Evolutionary conservation across 1,140 invertebrate genomes (phyloP).

Genomic region (Melipona quadrifasciata): DNA sequence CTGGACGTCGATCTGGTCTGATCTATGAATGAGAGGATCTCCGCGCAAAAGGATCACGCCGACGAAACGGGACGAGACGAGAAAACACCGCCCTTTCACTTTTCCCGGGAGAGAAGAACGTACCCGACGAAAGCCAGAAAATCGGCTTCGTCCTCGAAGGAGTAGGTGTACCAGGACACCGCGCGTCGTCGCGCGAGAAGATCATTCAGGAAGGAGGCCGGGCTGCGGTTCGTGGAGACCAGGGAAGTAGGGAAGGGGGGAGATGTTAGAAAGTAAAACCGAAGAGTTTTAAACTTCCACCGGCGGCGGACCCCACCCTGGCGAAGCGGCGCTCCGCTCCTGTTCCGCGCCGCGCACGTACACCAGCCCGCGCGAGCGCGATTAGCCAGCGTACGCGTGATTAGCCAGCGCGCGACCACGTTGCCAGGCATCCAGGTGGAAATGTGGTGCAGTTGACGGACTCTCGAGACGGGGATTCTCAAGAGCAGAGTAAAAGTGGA

Average conservation of each 20-base stretch:
- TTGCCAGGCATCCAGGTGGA: slow-evolving; percentile 45
- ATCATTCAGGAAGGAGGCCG: slow-evolving; percentile 58
- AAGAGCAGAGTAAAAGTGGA: slow-evolving; percentile 64
- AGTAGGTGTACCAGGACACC: slow-evolving; percentile 64
- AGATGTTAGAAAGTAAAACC: slow-evolving; percentile 75
- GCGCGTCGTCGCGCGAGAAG: slow-evolving; percentile 55
- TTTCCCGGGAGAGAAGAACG: slow-evolving; percentile 16
- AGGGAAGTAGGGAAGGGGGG: slow-evolving; percentile 3
- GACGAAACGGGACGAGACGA: background rate
- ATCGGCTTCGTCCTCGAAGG: slow-evolving; percentile 53
- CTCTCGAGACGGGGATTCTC: slow-evolving; percentile 38
- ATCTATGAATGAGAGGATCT: background rate
- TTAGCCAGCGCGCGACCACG: slow-evolving; percentile 53
- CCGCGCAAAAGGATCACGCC: slow-evolving; percentile 44
- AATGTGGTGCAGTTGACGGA: slow-evolving; percentile 36
- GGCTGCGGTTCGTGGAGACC: background rate
- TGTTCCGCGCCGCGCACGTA: slow-evolving; percentile 44
- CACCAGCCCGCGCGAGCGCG: background rate
- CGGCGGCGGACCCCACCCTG: slow-evolving; percentile 68
- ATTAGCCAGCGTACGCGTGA: slow-evolving; percentile 40
- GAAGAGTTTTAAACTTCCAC: slow-evolving; percentile 70
- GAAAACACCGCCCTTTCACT: slow-evolving; percentile 33
- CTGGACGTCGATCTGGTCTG: too few species aligned
- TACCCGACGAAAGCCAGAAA: slow-evolving; percentile 40
- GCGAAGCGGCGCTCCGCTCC: slow-evolving; percentile 64